Percentiles rank a stretch among this genome's conserved stretches.
phyloP scores from a whole-genome alignment of 1,140 invertebrate species.

The Drosophila paulistorum region DNA sequence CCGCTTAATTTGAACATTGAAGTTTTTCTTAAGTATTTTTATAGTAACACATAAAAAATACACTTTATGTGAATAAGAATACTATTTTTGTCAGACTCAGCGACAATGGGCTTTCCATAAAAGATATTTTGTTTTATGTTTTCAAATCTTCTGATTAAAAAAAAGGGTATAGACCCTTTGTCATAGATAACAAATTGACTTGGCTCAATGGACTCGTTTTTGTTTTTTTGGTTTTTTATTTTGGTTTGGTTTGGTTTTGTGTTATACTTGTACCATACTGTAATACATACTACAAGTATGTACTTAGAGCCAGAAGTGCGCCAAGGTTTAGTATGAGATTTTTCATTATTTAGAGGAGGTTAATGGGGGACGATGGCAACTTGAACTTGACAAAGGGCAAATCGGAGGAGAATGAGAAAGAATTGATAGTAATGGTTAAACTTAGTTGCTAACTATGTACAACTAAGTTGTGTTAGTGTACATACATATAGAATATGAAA shows the following conservation, averaged over 20 bases:
- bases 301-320: constrained; percentile 8
- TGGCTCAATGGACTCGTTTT: neutral
- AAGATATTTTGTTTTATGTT: no score
- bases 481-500: neutral
- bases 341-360: constrained; percentile 6
- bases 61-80: no score
- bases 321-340: constrained; percentile 10
- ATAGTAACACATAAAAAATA: no score
- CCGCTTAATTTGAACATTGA: no score
- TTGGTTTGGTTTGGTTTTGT: constrained; percentile 6
- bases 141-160: no score
- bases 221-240: neutral
- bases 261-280: constrained; percentile 9
- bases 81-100: no score
- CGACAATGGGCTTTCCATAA: no score
- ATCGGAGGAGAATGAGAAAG: constrained; percentile 28
- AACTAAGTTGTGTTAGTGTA: no score
- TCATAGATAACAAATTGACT: neutral
- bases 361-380: neutral
- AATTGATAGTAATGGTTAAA: constrained; percentile 29
- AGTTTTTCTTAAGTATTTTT: no score
- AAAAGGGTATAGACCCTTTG: neutral
- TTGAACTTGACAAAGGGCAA: constrained; percentile 10
- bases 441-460: neutral
- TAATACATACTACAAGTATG: constrained; percentile 8